These are phyloP conservation scores for Eulithis testata DNA, from an alignment of 2,888 invertebrate genomes.

Conservation along the genomic window DNA sequence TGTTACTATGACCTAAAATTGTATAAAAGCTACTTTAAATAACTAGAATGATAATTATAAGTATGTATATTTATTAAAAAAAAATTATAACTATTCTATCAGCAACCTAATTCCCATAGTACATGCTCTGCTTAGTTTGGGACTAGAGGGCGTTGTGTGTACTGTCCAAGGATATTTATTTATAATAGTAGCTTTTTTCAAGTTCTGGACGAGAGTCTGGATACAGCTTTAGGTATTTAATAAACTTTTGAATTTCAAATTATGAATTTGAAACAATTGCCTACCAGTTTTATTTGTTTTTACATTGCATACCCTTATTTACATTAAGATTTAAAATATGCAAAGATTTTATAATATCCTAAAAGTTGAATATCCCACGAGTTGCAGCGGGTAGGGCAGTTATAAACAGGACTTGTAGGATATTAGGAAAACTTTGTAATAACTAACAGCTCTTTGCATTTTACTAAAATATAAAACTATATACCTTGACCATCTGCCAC, in stretches of 20 bases:
- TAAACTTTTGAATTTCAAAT: not conserved
- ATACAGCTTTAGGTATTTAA: not conserved
- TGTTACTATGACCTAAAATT: too few relatives aligned
- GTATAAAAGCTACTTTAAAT: too few relatives aligned
- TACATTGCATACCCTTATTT: too few relatives aligned
- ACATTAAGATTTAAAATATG: too few relatives aligned
- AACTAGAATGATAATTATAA: too few relatives aligned
- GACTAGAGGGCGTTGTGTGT: too few relatives aligned
- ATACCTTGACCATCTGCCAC: not conserved
- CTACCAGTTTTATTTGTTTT: too few relatives aligned
- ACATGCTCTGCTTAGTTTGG: too few relatives aligned
- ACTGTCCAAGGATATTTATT: too few relatives aligned
- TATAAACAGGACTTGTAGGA: not conserved
- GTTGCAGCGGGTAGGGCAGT: not conserved
- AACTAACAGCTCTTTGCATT: constrained; percentile 1
- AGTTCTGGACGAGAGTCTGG: constrained; percentile 6
- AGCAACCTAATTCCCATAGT: too few relatives aligned
- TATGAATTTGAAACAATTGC: not conserved
- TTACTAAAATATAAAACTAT: constrained; percentile 1
- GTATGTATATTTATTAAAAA: too few relatives aligned
- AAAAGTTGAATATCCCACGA: not conserved
- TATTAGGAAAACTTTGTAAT: not conserved
- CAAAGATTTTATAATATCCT: not conserved
- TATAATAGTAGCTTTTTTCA: not conserved
- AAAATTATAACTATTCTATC: too few relatives aligned